Base-by-base conservation (phyloP, 2,888 invertebrate genomes). In the Plagiodera versicolora region DNA sequence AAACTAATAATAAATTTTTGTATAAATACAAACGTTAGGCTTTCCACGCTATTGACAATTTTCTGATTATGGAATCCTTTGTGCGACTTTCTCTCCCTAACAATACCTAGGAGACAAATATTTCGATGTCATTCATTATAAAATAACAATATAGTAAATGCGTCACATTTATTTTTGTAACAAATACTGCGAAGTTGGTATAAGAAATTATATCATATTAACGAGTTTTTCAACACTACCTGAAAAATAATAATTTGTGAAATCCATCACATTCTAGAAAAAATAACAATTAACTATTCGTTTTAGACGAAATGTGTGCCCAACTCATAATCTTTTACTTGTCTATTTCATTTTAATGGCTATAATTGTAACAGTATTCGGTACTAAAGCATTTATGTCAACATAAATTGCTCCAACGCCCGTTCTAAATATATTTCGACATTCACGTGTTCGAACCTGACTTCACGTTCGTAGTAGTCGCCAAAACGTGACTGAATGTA, bases 401-500 rank as follows among this genome's bases (percentile, higher is more conserved):
- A 51, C 50, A 51, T 51, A 17, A 32, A 32, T 51, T 16, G 35
- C 11, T 51, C 20, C 19, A 52, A 52, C 52, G 14, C 52, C 19
- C 18, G 35, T 52, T 19, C 14, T 39, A 16, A 35, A 35, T 39
- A n/a, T n/a, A 54, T 30, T 59, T 49, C 49, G 30, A 49, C 17
- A 54, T 32, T 59, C 59, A 59, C 59, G 59, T 59, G 59, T 53
- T 44, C 17, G 32, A 20, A 45, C 19, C 54, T 18, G 54, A 35
- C 49, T 44, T 9, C 52, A 39, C 20, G 18, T 35, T 39, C 39
- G 14, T 39, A 14, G 32, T 39, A 24, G 19, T 39, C 14, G 30
- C 14, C 44, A 48, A 54, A 59, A 59, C 59, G 59, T 59, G 58
- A 58, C 52, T 39, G 39, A 39, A 39, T 14, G 39, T 39, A 39